Evolutionary conservation across 1,140 invertebrate genomes (phyloP).

Genomic region (Oreohelix idahoensis): DNA sequence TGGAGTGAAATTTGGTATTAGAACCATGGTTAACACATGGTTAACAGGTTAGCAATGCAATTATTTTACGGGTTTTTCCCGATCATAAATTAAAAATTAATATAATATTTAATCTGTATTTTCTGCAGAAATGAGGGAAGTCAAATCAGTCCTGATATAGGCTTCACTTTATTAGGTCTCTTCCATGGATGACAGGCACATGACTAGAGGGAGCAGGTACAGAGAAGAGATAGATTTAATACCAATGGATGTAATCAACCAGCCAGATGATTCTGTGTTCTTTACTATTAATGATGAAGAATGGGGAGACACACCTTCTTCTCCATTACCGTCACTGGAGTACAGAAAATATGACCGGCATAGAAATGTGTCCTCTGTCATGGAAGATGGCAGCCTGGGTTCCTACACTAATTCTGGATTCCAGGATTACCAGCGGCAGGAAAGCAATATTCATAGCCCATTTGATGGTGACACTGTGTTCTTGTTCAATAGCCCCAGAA

Average conservation of each 20-base stretch:
- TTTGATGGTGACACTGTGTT: constrained; percentile 1
- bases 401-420: not conserved
- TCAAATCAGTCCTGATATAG: not conserved
- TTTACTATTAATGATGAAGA: not conserved
- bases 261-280: not conserved
- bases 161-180: not conserved
- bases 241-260: not conserved
- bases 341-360: not conserved
- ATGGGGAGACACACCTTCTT: not conserved
- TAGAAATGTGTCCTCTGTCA: not conserved
- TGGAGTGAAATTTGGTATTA: no score
- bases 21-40: no score
- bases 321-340: not conserved
- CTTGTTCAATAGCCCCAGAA: not conserved
- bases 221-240: not conserved
- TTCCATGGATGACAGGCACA: not conserved
- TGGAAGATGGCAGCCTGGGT: not conserved
- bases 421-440: not conserved
- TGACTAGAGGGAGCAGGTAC: not conserved
- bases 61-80: no score
- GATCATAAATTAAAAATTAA: no score
- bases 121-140: not conserved
- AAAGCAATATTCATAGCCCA: not conserved
- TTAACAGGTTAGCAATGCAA: no score
- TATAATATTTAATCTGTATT: no score